These are phyloP conservation scores for Alosa sapidissima DNA, from an alignment of 2,797 vertebrate species.

Conservation along the genomic window DNA sequence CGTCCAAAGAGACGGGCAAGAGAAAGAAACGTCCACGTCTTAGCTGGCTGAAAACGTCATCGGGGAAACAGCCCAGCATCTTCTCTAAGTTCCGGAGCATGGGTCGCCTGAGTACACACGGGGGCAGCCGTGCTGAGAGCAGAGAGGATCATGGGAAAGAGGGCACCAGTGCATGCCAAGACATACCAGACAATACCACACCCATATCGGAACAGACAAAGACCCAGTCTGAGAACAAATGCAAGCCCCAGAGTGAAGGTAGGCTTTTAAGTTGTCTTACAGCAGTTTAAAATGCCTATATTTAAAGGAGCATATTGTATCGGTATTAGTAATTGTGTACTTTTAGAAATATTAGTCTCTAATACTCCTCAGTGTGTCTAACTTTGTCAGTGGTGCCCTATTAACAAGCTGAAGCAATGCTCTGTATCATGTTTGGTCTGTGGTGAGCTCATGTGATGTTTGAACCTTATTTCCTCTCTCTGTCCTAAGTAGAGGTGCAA, in stretches of 20 bases:
- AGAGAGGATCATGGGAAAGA: conserved; percentile 58
- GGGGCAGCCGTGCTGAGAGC: conserved; percentile 66
- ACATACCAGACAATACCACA: conserved; percentile 13
- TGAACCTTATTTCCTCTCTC: neutral
- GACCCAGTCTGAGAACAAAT: conserved; percentile 47
- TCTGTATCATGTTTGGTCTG: neutral
- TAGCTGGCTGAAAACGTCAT: conserved; percentile 85
- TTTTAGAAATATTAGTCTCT: neutral
- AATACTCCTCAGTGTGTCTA: neutral
- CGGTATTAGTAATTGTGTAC: neutral
- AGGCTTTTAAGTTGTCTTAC: conserved; percentile 44
- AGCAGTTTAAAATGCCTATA: too few species aligned
- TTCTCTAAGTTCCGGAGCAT: conserved; percentile 93
- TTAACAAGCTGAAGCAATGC: neutral
- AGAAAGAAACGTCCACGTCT: conserved; percentile 82
- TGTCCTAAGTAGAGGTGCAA: conserved; percentile 58
- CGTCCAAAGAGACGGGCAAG: conserved; percentile 71
- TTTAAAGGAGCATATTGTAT: too few species aligned
- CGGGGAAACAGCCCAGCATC: conserved; percentile 90
- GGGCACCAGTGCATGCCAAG: conserved; percentile 51
- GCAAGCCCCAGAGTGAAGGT: conserved; percentile 59
- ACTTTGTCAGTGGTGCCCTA: neutral
- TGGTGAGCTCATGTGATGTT: neutral
- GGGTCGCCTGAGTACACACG: conserved; percentile 80
- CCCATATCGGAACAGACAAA: conserved; percentile 54